These are phyloP conservation scores for Actinostola sp. DNA, from an alignment of 92 coral and sea anemone genomes.

Conservation along the genomic window DNA sequence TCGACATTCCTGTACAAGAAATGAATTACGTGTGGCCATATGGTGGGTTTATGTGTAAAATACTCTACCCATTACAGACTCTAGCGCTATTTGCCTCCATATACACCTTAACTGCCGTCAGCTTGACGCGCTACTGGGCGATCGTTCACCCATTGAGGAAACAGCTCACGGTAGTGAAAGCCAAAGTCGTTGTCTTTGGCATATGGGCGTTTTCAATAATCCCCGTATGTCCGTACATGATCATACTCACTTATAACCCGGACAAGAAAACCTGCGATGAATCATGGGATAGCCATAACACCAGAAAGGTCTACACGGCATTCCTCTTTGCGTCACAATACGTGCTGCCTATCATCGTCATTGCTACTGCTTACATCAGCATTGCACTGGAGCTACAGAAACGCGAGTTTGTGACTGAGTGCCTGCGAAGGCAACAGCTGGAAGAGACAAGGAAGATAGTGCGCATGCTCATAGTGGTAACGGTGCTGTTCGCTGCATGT, in stretches of 20 bases:
- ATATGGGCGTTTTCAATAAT: constrained; percentile 76
- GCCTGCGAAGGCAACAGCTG: constrained; percentile 67
- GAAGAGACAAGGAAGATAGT: constrained; percentile 83
- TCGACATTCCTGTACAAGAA: constrained; percentile 79
- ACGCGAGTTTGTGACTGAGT: constrained; percentile 56
- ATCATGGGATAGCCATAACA: constrained; percentile 57
- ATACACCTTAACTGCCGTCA: constrained; percentile 71
- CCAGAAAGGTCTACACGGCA: constrained; percentile 76
- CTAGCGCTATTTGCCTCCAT: constrained; percentile 73
- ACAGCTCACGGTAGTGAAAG: constrained; percentile 72
- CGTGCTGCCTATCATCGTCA: constrained; percentile 70
- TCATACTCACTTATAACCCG: constrained; percentile 29
- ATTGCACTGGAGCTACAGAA: constrained; percentile 77
- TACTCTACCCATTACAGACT: constrained; percentile 81
- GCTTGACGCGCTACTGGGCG: constrained; percentile 87
- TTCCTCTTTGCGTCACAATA: constrained; percentile 76
- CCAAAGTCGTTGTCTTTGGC: constrained; percentile 39
- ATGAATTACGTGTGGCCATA: constrained; percentile 80
- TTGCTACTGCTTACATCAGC: constrained; percentile 73
- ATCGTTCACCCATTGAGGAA: constrained; percentile 77
- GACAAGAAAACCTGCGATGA: constrained; percentile 67
- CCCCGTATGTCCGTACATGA: constrained; percentile 65
- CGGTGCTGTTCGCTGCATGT: constrained; percentile 83
- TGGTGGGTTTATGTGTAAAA: constrained; percentile 70
- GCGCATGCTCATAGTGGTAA: constrained; percentile 91